Evolutionary conservation across 1,140 invertebrate species (phyloP), one percentile per base, ranked within the genome.

Genomic region (Frieseomelitta varia): DNA sequence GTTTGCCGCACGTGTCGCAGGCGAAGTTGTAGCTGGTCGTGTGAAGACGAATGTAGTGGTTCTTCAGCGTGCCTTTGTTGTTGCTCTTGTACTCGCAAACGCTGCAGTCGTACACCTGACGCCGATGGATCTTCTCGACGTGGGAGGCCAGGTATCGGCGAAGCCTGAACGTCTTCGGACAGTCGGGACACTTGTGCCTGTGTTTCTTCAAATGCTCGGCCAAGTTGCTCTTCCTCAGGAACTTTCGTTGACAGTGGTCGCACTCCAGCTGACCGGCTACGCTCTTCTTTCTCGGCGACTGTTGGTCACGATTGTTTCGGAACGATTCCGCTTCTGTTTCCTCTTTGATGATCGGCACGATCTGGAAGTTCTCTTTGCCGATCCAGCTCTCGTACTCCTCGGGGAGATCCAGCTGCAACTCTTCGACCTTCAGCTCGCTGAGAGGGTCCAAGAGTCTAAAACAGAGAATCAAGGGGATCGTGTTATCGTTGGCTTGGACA

Each of bases 11-110:
- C 1, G 81, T 87, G 12, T 91, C 90, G 86, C 94, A 95, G 10
- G 82, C 74, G 80, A 92, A 94, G 0, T 92, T 88, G 56, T 89
- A 91, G n/a, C 58, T 89, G 63, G 61, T 90, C 34, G 92, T 91
- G 81, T 94, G 93, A 74, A 92, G 47, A 0, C 90, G 68, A 24
- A 92, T 91, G 27, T 96, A 95, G 88, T 96, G 96, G 30, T 96
- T 96, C 72, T 96, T 94, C 6, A 96, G 90, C 56, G 96, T 96
- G 15, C 88, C 86, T 21, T 91, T 91, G 71, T 91, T 92, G 55
- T 95, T 95, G 63, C 95, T 95, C 87, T 96, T 95, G 87, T 95
- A 95, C 15, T 92, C 86, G 87, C 92, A 92, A 17, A 91, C 87
- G 63, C 84, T 90, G 78, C 91, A 92, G 27, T 90, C 79, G 79